phyloP scores from a whole-genome alignment of 1,140 invertebrate genomes.

The Neotoxoptera formosana region DNA sequence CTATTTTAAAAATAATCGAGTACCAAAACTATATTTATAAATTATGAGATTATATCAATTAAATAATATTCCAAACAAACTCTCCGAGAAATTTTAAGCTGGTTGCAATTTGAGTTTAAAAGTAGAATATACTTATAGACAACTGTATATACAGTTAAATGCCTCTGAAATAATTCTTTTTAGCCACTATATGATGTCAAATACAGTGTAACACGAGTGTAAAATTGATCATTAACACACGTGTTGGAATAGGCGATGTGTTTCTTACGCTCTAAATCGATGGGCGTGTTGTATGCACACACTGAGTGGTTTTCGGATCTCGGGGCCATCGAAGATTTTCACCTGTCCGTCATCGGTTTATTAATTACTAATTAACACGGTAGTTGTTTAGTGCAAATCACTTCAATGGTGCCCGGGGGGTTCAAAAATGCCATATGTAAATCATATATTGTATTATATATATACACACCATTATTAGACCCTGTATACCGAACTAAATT shows the following conservation, averaged over 20 bases:
- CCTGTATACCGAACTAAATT: not conserved
- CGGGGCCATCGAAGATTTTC: not conserved
- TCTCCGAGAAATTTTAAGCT: no score
- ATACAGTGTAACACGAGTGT: not conserved
- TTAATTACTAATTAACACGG: conserved; percentile 28
- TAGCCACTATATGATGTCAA: not conserved
- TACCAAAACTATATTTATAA: not conserved
- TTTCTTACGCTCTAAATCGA: not conserved
- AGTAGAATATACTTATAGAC: not conserved
- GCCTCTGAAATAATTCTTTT: not conserved
- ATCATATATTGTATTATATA: not conserved
- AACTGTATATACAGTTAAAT: not conserved
- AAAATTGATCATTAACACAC: not conserved
- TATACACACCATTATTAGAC: not conserved
- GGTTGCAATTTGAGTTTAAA: not conserved
- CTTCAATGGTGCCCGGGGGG: not conserved
- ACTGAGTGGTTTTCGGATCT: not conserved
- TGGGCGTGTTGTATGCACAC: not conserved
- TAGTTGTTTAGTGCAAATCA: conserved; percentile 14
- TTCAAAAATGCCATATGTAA: not conserved
- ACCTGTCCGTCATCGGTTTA: conserved; percentile 1
- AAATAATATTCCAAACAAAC: no score
- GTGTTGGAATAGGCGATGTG: not conserved
- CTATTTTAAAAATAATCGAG: not conserved
- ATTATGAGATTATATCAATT: no score